Percentiles rank a stretch among this genome's conserved stretches.
phyloP scores from a whole-genome alignment of 2,888 invertebrate genomes.

The Dynastes tityus region DNA sequence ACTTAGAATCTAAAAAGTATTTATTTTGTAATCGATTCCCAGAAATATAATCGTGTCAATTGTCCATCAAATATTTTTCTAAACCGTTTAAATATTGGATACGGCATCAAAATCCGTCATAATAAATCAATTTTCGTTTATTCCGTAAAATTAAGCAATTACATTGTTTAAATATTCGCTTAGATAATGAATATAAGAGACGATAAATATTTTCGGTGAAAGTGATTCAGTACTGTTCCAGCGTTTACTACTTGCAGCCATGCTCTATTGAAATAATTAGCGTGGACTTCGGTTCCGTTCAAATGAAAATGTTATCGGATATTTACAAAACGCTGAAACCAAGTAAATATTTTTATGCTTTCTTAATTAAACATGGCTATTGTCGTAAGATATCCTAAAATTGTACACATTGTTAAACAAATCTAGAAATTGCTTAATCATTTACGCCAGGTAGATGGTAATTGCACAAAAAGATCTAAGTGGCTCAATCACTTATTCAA shows the following conservation, averaged over 20 bases:
- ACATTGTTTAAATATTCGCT: constrained; percentile 9
- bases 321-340: constrained; percentile 11
- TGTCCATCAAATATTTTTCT: too few species aligned
- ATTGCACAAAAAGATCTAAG: too few species aligned
- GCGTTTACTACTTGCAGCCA: constrained; percentile 4
- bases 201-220: constrained; percentile 43
- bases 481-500: too few species aligned
- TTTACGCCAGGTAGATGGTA: not conserved
- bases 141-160: constrained; percentile 13
- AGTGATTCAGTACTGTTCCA: constrained; percentile 30
- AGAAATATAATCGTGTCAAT: too few species aligned
- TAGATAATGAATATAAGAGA: constrained; percentile 4
- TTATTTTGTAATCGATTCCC: too few species aligned
- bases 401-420: not conserved
- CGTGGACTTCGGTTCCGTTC: constrained; percentile 32
- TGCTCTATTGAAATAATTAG: constrained; percentile 13
- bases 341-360: constrained; percentile 19
- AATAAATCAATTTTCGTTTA: constrained; percentile 10
- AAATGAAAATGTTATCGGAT: constrained; percentile 31
- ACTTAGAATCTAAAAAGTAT: too few species aligned
- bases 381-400: constrained; percentile 11
- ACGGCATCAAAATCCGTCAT: not conserved
- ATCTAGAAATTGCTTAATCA: not conserved
- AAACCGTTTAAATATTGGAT: too few species aligned
- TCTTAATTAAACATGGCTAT: constrained; percentile 12